phyloP scores from a whole-genome alignment of 2,797 vertebrate genomes.

The Agapornis canus region DNA sequence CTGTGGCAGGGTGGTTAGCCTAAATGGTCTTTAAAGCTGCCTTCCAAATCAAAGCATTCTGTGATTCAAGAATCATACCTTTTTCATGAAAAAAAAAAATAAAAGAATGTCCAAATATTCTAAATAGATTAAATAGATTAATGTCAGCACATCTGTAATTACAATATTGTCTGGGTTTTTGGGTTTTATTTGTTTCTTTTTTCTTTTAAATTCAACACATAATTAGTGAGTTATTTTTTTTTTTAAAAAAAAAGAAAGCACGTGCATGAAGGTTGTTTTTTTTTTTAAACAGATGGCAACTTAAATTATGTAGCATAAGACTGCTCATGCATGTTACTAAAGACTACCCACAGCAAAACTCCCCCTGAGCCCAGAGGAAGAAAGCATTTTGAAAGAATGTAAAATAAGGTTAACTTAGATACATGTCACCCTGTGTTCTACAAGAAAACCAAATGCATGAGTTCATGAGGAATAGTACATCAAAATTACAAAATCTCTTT shows the following conservation, averaged over 20 bases:
- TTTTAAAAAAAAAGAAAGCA: background rate
- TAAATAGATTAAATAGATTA: background rate
- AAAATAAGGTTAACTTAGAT: conserved; percentile 1
- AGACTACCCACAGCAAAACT: background rate
- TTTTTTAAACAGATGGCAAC: conserved; percentile 15
- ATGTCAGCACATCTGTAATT: background rate
- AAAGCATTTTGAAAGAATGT: background rate
- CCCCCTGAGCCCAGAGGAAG: background rate
- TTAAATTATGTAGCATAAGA: conserved; percentile 18
- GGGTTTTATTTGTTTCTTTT: background rate
- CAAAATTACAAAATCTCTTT: background rate
- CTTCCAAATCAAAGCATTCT: background rate
- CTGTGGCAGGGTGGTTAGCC: accelerated
- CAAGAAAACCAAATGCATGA: background rate
- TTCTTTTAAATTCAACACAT: background rate
- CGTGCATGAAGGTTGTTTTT: background rate
- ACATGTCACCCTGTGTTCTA: background rate
- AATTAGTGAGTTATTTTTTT: background rate
- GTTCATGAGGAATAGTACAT: background rate
- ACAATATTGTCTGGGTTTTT: background rate
- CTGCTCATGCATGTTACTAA: conserved; percentile 10
- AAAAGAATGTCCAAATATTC: background rate
- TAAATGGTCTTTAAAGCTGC: background rate
- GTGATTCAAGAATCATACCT: background rate
- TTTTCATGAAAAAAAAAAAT: background rate